Base-by-base conservation (phyloP, 2,888 invertebrate species). In the Yponomeuta plumbellus region DNA sequence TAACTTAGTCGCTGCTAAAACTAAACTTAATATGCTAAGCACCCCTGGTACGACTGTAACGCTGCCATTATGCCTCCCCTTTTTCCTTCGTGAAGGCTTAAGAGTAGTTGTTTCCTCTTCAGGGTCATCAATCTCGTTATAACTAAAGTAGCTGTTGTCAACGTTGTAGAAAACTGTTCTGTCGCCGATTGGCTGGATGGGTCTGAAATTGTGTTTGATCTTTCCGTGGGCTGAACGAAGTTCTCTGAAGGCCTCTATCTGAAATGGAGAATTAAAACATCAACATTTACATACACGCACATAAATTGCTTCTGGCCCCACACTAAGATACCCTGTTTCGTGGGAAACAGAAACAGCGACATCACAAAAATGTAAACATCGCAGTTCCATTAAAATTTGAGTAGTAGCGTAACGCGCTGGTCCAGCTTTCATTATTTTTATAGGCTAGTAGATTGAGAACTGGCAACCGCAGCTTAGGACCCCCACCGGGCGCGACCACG, bases 121-220 rank as follows among this genome's bases (percentile, higher is more conserved):
- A 4, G 65, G 65, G 65, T 66, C 65, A 61, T 89, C 90, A 1
- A 90, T 73, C 69, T 88, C 88, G 70, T 89, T 88, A 74, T 91
- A 90, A 20, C 76, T 79, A 70, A 83, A 89, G 72, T 90, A 91
- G 66, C 79, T 89, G 71, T 73, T 85, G 69, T 90, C 92, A 1
- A 92, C 81, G 69, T 94, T 94, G 74, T 93, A 93, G 76, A 88
- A 93, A 0, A 95, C 93, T 0, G 86, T 84, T 71, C 97, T 91
- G 74, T 95, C 94, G 40, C 95, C 94, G 0, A 96, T 86, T 0
- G 96, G 95, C 76, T 97, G 96, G 44, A 95, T 94, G 0, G 97
- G 97, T 17, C 97, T 93, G 80, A 95, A 96, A 83, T 97, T 97
- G 77, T 96, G 96, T 0, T 93, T 94, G 69, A 97, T 88, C 71